Percentiles rank a stretch among this genome's conserved stretches.
Evolutionary conservation across 2,888 invertebrate genomes (phyloP).

Genomic region (Acholoe squamosa): DNA sequence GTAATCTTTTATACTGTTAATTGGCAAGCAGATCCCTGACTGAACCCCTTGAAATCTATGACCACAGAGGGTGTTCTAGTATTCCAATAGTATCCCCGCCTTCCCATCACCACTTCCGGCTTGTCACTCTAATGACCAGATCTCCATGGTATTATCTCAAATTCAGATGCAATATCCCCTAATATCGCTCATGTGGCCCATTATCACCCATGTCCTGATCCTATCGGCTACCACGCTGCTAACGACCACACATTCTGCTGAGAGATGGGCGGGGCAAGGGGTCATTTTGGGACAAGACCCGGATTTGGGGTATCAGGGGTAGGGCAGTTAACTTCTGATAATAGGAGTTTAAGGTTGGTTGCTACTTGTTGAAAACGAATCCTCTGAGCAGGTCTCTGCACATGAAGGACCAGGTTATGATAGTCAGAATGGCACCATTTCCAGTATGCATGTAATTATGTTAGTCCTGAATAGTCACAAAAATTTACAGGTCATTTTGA

Average conservation of each 20-base stretch:
- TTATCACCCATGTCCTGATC: neutral
- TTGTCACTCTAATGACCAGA: neutral
- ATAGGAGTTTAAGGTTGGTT: no score
- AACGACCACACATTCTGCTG: neutral
- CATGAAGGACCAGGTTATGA: no score
- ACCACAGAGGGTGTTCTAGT: neutral
- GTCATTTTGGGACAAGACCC: neutral
- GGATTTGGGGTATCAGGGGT: neutral
- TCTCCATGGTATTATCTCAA: neutral
- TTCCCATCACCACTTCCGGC: neutral
- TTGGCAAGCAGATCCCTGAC: no score
- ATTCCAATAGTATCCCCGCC: neutral
- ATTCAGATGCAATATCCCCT: slow-evolving; percentile 1
- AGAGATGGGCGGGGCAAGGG: no score
- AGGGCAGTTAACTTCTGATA: neutral
- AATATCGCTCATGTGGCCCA: slow-evolving; percentile 12
- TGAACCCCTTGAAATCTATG: neutral
- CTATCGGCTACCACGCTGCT: neutral
- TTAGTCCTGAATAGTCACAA: no score
- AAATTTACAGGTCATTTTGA: no score
- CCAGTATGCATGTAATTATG: no score
- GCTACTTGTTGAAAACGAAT: no score
- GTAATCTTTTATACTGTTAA: neutral
- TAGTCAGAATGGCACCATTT: no score
- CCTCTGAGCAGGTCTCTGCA: no score